Evolutionary conservation across 2,888 invertebrate species (phyloP), one percentile per base, ranked within the genome.

Genomic region (Hydraecia micacea): DNA sequence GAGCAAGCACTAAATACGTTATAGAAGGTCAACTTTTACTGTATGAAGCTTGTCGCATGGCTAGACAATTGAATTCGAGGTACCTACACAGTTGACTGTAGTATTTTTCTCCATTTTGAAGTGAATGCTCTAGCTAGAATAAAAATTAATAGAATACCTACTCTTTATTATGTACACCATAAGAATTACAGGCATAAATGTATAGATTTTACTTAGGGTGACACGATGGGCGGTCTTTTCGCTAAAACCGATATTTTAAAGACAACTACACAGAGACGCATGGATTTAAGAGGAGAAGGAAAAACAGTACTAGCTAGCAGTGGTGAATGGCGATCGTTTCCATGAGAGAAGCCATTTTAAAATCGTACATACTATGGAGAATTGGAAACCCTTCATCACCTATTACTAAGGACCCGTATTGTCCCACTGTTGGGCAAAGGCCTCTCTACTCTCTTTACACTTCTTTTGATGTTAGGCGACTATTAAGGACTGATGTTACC

Each of bases 21-120:
- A 36, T 39, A 76, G 85, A 78, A 76, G 82, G 75, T 74, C 84
- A 71, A 78, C 36, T 75, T 75, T 60, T 46, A 62, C 5, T 70
- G 58, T 75, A 63, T 58, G 46, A 18, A 42, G 18, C 39, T 66
- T 60, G 7, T 65, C 13, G 28, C 21, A 18, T 58, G 2, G 18
- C 5, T 36, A 65, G 36, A 58, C 21, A 62, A 42, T 69, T 52
- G 32, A 60, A 49, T 67, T 49, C 4, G 32, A 55, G 18, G 18
- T 21, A n/a, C n/a, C n/a, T n/a, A n/a, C 55, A 58, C 11, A n/a
- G 13, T 55, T 25, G 13, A 28, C 4, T 66, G 18, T 46, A 49
- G 36, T 32, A 36, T 18, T 25, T 32, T n/a, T 18, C 1, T 3
- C 11, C 55, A 55, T n/a, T 55, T n/a, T 11, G 11, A n/a, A n/a